Percentiles rank a stretch among this genome's conserved stretches.
phyloP scores from a whole-genome alignment of 1,140 invertebrate genomes.

The Mactra quadrangularis region DNA sequence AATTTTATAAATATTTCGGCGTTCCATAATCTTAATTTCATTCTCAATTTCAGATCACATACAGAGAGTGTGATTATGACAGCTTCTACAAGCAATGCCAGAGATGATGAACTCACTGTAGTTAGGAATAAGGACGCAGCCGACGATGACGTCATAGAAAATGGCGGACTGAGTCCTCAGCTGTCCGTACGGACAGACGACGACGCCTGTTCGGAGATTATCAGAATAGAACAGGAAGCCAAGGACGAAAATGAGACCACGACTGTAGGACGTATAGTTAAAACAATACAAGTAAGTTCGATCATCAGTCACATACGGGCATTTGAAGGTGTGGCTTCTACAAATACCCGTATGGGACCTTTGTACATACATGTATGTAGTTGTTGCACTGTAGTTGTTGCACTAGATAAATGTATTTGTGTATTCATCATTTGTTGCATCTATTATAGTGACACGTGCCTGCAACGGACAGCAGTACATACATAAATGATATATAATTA shows the following conservation, averaged over 20 bases:
- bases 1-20: no score
- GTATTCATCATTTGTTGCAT: no score
- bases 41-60: conserved; percentile 20
- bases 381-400: no score
- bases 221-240: conserved; percentile 78
- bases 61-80: neutral
- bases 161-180: conserved; percentile 79
- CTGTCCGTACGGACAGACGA: conserved; percentile 76
- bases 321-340: no score
- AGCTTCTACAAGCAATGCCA: conserved; percentile 6
- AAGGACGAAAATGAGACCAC: conserved; percentile 66
- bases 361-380: no score
- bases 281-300: conserved; percentile 77
- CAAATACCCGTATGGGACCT: no score
- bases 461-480: no score
- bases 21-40: no score
- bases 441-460: no score
- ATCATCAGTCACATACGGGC: no score
- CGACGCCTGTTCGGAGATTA: conserved; percentile 80
- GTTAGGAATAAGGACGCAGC: conserved; percentile 59
- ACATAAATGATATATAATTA: no score
- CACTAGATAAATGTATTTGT: no score
- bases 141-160: conserved; percentile 79
- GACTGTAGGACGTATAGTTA: conserved; percentile 78
- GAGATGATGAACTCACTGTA: conserved; percentile 1